Evolutionary conservation across 2,888 invertebrate species (phyloP), one percentile per base, ranked within the genome.

Genomic region (Hemithea aestivaria): DNA sequence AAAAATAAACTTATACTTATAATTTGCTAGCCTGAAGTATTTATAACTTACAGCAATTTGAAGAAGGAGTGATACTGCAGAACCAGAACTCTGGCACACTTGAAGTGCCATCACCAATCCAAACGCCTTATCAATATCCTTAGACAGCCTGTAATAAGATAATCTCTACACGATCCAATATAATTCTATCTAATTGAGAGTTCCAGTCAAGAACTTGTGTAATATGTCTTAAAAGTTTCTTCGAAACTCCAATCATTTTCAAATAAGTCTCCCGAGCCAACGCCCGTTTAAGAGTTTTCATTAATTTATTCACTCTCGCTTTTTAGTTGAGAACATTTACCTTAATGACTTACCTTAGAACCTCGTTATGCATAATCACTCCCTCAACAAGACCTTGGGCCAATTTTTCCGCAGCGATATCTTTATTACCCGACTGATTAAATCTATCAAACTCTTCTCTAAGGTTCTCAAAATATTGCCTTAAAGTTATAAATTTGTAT

Each of bases 401-500:
- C 21, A 85, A 45, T 40, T 55, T 67, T 24, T 74, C 63, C 1
- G 63, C 54, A 2, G 79, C 80, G 10, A 48, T 30, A 24, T 50
- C 53, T 7, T 47, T 25, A 28, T 71, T 48, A 9, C 66, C 66
- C 7, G 40, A 27, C 7, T 51, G 33, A 25, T 60, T 62, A n/a
- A 71, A 53, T 24, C 34, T 53, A 27, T 65, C 56, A 36, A 75
- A 69, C 20, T 79, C 68, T 1, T 53, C 46, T 31, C 61, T 58
- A 25, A 85, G 44, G 5, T 58, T 62, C 43, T 76, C 75, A 10
- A 85, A 82, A 46, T 82, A 84, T 23, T 66, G 49, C 41, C 70
- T 65, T 20, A 87, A 40, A 1, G 81, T 74, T n/a, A 82, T 75
- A 24, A 83, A 75, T 49, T 87, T 87, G 41, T 82, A 82, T 42